Percentiles rank a stretch among this genome's conserved stretches.
Evolutionary conservation across 2,888 invertebrate species (phyloP).

Genomic region (Anorthoa munda): DNA sequence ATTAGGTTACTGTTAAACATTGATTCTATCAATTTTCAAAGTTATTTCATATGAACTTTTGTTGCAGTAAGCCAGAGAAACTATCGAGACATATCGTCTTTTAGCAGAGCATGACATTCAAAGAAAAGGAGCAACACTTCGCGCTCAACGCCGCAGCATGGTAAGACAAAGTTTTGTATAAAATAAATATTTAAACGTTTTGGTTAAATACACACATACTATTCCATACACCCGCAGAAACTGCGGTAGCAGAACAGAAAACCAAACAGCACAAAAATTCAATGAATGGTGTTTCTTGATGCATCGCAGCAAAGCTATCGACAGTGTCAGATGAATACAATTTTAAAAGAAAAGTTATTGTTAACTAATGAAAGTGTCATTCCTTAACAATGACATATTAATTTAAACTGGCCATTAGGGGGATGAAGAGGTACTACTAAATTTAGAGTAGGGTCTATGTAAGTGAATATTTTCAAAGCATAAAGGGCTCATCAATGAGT

Average conservation of each 20-base stretch:
- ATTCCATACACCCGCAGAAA: not conserved
- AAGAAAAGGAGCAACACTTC: slow-evolving; percentile 81
- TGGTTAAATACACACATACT: too few relatives aligned
- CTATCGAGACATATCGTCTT: slow-evolving; percentile 83
- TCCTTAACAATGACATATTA: too few relatives aligned
- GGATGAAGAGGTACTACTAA: too few relatives aligned
- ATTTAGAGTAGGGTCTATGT: not conserved
- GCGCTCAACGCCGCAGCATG: slow-evolving; percentile 79
- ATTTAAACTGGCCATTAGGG: too few relatives aligned
- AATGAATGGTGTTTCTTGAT: not conserved
- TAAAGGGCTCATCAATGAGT: not conserved
- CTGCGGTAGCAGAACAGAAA: not conserved
- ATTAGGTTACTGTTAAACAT: too few relatives aligned
- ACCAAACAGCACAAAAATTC: too few relatives aligned
- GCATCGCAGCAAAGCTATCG: not conserved
- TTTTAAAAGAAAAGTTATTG: too few relatives aligned
- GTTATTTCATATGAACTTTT: slow-evolving; percentile 29
- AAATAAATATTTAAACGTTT: too few relatives aligned
- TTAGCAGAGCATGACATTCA: slow-evolving; percentile 87
- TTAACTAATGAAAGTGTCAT: too few relatives aligned
- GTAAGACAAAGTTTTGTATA: slow-evolving; percentile 64
- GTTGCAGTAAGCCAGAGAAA: slow-evolving; percentile 87
- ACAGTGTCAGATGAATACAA: not conserved
- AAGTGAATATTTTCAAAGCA: not conserved
- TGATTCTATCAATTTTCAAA: not conserved